These are phyloP conservation scores for Cephus sareptanus DNA, from an alignment of 2,888 invertebrate genomes.

Conservation along the genomic window DNA sequence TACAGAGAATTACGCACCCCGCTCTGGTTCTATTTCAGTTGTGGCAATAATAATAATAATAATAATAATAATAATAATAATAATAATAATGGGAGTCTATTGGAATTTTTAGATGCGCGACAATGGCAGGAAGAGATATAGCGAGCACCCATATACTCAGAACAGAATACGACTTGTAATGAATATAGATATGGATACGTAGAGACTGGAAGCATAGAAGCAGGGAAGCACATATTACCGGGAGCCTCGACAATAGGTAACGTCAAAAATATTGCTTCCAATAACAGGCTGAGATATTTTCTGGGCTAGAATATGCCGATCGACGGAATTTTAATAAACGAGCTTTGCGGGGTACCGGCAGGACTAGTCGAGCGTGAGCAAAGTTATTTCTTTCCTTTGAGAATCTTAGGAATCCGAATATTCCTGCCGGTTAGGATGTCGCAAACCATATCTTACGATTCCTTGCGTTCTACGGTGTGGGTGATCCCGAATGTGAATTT, in stretches of 20 bases:
- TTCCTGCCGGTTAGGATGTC: not conserved
- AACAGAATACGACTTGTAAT: constrained; percentile 1
- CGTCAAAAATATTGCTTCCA: constrained; percentile 40
- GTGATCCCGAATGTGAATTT: not conserved
- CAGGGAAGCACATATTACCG: constrained; percentile 7
- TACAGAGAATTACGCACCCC: not conserved
- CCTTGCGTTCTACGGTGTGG: not conserved
- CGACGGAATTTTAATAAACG: constrained; percentile 38
- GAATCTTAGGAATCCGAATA: constrained; percentile 25
- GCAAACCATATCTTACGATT: not conserved
- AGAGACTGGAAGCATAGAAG: not conserved
- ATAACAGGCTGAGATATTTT: constrained; percentile 26
- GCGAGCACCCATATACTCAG: not conserved
- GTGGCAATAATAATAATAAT: not conserved
- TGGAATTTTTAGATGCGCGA: constrained; percentile 25
- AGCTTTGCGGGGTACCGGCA: constrained; percentile 12
- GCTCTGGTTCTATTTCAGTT: not conserved
- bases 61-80: constrained; percentile 21
- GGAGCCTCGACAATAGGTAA: constrained; percentile 30
- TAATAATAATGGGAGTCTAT: constrained; percentile 31
- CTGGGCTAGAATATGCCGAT: not conserved
- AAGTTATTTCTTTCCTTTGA: constrained; percentile 27
- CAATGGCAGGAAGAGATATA: not conserved
- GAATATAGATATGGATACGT: not conserved
- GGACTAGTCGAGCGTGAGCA: not conserved